These are phyloP conservation scores for rabbit (Oryctolagus cuniculus) DNA, from an alignment of 2,113 vertebrate genomes.

Conservation along the genomic window DNA sequence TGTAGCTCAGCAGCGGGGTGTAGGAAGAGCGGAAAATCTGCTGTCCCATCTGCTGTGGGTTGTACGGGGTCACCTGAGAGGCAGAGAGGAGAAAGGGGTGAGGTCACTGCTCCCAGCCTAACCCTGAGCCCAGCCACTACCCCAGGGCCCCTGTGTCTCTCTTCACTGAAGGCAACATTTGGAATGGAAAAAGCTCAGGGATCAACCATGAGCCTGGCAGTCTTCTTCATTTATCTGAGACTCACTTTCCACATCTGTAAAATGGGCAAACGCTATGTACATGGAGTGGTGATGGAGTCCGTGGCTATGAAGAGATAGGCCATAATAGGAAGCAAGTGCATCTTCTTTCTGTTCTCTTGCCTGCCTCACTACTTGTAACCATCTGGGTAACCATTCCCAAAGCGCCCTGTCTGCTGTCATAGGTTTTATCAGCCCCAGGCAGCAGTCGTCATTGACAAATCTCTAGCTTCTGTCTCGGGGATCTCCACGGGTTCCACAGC, in stretches of 20 bases:
- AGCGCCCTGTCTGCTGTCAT: neutral
- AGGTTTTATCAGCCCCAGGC: neutral
- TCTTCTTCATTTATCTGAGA: neutral
- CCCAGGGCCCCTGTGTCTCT: neutral
- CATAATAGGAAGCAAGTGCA: neutral
- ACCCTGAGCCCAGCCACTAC: neutral
- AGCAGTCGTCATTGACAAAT: neutral
- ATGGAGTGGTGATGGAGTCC: neutral
- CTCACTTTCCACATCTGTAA: constrained; percentile 44
- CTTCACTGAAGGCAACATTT: neutral
- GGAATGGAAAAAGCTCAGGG: neutral
- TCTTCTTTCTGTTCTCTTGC: neutral
- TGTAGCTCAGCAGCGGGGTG: constrained; percentile 71
- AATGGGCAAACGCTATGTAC: neutral
- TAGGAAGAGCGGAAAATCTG: constrained; percentile 82
- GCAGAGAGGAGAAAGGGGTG: neutral
- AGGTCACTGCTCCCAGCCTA: neutral
- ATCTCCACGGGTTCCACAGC: neutral
- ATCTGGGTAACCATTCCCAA: neutral
- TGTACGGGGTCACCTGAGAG: constrained; percentile 80
- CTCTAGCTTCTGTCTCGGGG: neutral
- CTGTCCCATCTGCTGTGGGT: constrained; percentile 79
- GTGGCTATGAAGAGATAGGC: neutral
- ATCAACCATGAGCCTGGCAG: neutral
- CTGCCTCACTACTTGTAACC: neutral